Evolutionary conservation across 2,888 invertebrate species (phyloP).

Genomic region (Oxystoma pomonae): DNA sequence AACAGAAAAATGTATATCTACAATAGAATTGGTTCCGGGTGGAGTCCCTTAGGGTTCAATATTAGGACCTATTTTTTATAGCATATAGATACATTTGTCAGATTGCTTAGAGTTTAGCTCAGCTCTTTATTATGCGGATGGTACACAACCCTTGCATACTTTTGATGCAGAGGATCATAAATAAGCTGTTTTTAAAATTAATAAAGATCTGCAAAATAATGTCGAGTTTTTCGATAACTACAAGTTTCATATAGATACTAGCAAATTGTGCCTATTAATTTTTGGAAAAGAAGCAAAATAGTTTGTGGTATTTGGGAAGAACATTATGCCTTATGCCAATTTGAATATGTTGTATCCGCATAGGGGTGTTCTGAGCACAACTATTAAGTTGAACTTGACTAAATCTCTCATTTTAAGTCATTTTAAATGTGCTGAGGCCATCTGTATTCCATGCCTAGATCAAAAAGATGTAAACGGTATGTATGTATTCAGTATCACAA

Average conservation of each 20-base stretch:
- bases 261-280: background rate
- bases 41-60: background rate
- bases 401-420: background rate
- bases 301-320: background rate
- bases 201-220: background rate
- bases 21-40: background rate
- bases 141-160: background rate
- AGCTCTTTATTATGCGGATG: background rate
- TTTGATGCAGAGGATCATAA: background rate
- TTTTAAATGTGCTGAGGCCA: background rate
- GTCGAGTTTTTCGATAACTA: background rate
- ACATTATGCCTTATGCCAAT: slow-evolving; percentile 7
- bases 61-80: background rate
- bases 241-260: background rate
- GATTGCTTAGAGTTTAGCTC: background rate
- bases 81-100: background rate
- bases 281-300: background rate
- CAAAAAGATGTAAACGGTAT: background rate
- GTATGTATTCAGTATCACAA: too few relatives aligned
- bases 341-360: slow-evolving; percentile 9
- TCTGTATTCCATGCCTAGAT: background rate
- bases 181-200: background rate
- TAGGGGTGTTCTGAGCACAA: background rate
- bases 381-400: background rate
- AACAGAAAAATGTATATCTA: background rate